phyloP scores from a whole-genome alignment of 37 sponge, comb jelly and placozoan genomes.

The Beroe ovata region DNA sequence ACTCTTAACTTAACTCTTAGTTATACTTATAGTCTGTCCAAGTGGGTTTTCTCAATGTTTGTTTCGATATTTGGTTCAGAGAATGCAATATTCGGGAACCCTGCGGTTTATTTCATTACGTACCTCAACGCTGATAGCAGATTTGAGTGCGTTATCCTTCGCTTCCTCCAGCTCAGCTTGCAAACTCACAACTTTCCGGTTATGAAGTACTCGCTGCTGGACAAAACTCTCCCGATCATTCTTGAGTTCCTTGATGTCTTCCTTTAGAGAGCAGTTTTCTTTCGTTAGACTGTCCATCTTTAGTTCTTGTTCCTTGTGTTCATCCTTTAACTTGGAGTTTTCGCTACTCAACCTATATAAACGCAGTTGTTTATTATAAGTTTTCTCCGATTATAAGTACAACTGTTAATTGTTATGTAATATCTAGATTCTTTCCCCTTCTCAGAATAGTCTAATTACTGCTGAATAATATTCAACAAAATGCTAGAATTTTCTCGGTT shows the following conservation, averaged over 20 bases:
- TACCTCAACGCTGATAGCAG: not conserved
- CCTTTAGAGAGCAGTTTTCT: conserved; percentile 5
- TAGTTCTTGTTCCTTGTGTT: not conserved
- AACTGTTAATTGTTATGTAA: too few relatives aligned
- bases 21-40: too few relatives aligned
- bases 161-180: conserved; percentile 30
- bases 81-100: too few relatives aligned
- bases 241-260: not conserved
- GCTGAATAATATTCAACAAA: too few relatives aligned
- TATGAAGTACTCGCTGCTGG: conserved; percentile 4
- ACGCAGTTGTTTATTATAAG: not conserved
- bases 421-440: too few relatives aligned
- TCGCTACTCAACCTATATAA: not conserved
- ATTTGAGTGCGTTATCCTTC: conserved; percentile 3
- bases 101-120: too few relatives aligned
- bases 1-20: too few relatives aligned
- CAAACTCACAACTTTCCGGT: not conserved
- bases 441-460: too few relatives aligned
- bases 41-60: too few relatives aligned
- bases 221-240: conserved; percentile 5
- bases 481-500: too few relatives aligned
- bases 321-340: not conserved
- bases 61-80: too few relatives aligned
- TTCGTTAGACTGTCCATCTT: conserved; percentile 1
- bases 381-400: too few relatives aligned